These are phyloP conservation scores for Agrochola lychnidis DNA, from an alignment of 2,888 invertebrate genomes.

Conservation along the genomic window DNA sequence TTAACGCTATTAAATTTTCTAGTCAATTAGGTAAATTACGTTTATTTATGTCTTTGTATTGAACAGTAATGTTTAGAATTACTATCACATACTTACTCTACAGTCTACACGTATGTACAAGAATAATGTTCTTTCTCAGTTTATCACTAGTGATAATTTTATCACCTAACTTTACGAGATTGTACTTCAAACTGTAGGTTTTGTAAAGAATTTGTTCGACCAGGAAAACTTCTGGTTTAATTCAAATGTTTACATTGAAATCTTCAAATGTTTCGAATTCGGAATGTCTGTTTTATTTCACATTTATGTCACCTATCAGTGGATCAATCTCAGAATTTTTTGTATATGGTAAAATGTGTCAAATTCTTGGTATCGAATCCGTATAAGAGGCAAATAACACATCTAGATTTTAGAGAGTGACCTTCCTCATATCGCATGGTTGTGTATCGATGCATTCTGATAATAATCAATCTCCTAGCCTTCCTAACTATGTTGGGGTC, in stretches of 20 bases:
- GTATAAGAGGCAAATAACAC: neutral
- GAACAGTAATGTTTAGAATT: neutral
- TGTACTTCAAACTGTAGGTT: neutral
- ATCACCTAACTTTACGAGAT: conserved; percentile 32
- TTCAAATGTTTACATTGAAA: conserved; percentile 25
- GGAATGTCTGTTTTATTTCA: neutral
- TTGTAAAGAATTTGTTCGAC: neutral
- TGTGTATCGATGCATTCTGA: conserved; percentile 9
- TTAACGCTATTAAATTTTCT: conserved; percentile 1
- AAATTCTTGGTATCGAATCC: conserved; percentile 21
- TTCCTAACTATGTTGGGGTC: too few species aligned
- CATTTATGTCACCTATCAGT: conserved; percentile 19
- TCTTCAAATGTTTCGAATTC: conserved; percentile 17
- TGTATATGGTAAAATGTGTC: neutral
- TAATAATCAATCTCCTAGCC: too few species aligned
- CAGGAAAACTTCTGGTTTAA: conserved; percentile 10
- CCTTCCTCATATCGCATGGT: neutral
- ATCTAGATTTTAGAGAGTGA: neutral
- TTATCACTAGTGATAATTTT: conserved; percentile 30
- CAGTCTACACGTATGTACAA: neutral
- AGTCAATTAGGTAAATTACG: conserved; percentile 28
- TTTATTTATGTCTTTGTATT: conserved; percentile 1
- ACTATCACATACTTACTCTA: conserved; percentile 26
- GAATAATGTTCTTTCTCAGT: conserved; percentile 26
- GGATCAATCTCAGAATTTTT: conserved; percentile 1